Conservation (phyloP, 2,888 invertebrate genomes). For the Drosophila aldrichi region DNA sequence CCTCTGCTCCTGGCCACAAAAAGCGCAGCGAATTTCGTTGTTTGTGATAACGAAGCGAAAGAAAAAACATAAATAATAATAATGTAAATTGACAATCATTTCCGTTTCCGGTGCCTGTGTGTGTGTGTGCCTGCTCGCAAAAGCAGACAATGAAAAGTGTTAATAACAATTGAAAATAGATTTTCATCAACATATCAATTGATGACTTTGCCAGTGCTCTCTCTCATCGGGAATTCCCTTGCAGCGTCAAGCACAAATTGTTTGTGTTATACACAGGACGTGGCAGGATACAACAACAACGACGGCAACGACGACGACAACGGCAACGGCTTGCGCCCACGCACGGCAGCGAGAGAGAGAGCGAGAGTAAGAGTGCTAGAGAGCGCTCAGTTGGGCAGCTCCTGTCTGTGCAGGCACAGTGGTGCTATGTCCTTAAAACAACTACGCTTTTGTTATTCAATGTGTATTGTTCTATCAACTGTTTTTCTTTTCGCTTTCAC, state of each 20-base stretch:
- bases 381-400: slow-evolving; percentile 22
- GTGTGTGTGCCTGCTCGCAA: slow-evolving; percentile 31
- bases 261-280: slow-evolving; percentile 75
- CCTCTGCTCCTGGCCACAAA: slow-evolving; percentile 59
- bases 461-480: background rate
- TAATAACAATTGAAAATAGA: slow-evolving; percentile 18
- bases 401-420: slow-evolving; percentile 36
- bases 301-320: slow-evolving; percentile 10
- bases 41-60: slow-evolving; percentile 61
- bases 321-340: slow-evolving; percentile 62
- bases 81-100: slow-evolving; percentile 16
- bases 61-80: slow-evolving; percentile 19
- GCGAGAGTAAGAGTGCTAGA: slow-evolving; percentile 17
- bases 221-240: slow-evolving; percentile 58
- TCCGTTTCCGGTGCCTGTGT: slow-evolving; percentile 34
- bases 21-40: slow-evolving; percentile 62
- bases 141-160: slow-evolving; percentile 49
- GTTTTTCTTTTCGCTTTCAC: background rate
- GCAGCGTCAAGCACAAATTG: slow-evolving; percentile 64
- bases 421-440: slow-evolving; percentile 14
- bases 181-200: slow-evolving; percentile 21
- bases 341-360: slow-evolving; percentile 39
- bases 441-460: background rate
- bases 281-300: slow-evolving; percentile 31
- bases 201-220: slow-evolving; percentile 25